phyloP scores from a whole-genome alignment of 2,113 vertebrate species.

The Megalops atlanticus region DNA sequence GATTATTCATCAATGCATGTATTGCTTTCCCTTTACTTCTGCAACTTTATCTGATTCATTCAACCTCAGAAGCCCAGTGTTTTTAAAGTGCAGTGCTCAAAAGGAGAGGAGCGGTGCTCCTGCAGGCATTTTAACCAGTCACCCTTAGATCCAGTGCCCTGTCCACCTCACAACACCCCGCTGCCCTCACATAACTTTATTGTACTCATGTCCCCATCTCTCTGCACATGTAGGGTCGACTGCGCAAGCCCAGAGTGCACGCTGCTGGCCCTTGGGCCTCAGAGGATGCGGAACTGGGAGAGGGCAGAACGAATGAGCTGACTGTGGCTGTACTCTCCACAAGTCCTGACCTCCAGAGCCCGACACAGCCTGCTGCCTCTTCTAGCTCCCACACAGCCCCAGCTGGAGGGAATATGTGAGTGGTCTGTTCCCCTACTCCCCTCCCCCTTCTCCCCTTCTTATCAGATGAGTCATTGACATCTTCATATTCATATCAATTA shows the following conservation, averaged over 20 bases:
- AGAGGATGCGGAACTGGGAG: background rate
- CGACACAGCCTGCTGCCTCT: background rate
- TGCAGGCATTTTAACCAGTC: background rate
- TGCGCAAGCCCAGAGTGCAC: background rate
- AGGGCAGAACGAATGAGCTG: too few species aligned
- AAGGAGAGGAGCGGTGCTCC: background rate
- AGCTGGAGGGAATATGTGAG: background rate
- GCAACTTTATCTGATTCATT: background rate
- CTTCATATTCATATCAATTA: background rate
- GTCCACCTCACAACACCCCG: background rate
- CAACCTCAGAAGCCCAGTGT: background rate
- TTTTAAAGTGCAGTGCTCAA: background rate
- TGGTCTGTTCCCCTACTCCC: too few species aligned
- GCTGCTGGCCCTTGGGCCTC: background rate
- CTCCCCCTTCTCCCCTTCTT: background rate
- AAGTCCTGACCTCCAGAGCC: background rate
- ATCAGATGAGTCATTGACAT: background rate
- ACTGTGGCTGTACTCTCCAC: too few species aligned
- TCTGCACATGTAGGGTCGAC: background rate
- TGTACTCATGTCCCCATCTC: background rate
- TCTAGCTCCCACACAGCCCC: background rate
- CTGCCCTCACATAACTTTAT: background rate
- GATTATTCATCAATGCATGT: too few species aligned
- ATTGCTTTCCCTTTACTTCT: too few species aligned
- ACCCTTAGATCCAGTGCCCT: too few species aligned